Percentiles rank a stretch among this genome's conserved stretches.
Evolutionary conservation across 1,140 invertebrate genomes (phyloP).

Genomic region (Leucophenga varia): DNA sequence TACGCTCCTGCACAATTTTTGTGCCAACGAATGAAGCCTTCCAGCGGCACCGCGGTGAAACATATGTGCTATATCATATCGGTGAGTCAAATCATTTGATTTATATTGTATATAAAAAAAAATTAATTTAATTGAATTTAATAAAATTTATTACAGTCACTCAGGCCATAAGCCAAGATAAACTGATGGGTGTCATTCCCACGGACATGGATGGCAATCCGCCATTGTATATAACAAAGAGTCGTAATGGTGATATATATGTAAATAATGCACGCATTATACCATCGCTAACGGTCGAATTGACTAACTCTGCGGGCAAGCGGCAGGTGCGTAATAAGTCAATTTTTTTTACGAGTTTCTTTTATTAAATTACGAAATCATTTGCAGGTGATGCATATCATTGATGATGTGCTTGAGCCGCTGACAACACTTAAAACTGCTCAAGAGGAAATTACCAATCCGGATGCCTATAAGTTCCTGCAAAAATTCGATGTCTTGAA

Average conservation of each 20-base stretch:
- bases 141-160: constrained; percentile 70
- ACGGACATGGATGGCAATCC: constrained; percentile 79
- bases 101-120: constrained; percentile 12
- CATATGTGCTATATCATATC: constrained; percentile 77
- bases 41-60: constrained; percentile 63
- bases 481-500: constrained; percentile 73
- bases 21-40: constrained; percentile 79
- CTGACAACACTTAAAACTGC: constrained; percentile 63
- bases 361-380: not conserved
- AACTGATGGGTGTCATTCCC: constrained; percentile 66
- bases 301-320: constrained; percentile 62
- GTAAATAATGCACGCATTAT: constrained; percentile 79
- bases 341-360: too few relatives aligned
- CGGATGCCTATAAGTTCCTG: constrained; percentile 75
- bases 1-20: constrained; percentile 73
- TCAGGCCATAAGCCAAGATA: constrained; percentile 67
- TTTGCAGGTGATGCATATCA: constrained; percentile 75
- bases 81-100: constrained; percentile 63
- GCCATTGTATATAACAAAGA: constrained; percentile 75
- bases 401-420: constrained; percentile 78
- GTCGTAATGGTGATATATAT: constrained; percentile 69
- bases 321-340: constrained; percentile 65
- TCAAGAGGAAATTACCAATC: constrained; percentile 69
- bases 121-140: constrained; percentile 16
- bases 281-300: constrained; percentile 66